phyloP scores from a whole-genome alignment of 2,888 invertebrate species.

The Gerosis bhagava region DNA sequence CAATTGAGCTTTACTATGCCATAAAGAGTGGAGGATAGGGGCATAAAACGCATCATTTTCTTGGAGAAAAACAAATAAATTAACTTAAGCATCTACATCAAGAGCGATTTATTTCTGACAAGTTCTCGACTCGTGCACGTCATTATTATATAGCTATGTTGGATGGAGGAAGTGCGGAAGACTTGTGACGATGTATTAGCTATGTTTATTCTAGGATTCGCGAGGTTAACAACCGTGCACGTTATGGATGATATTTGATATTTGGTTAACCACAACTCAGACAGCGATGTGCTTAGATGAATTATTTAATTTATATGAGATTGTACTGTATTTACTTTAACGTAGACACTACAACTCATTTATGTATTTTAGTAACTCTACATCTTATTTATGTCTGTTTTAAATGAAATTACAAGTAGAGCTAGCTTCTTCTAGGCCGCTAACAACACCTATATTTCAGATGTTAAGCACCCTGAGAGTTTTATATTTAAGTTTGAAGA shows the following conservation, averaged over 20 bases:
- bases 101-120: slow-evolving; percentile 51
- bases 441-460: too few species aligned
- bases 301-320: slow-evolving; percentile 18
- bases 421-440: too few species aligned
- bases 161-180: slow-evolving; percentile 37
- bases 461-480: too few species aligned
- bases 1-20: slow-evolving; percentile 36
- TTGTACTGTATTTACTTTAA: not conserved
- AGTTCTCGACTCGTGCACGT: slow-evolving; percentile 51
- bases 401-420: too few species aligned
- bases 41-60: slow-evolving; percentile 58
- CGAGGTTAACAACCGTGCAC: slow-evolving; percentile 37
- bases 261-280: slow-evolving; percentile 22
- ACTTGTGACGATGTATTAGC: slow-evolving; percentile 35
- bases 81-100: slow-evolving; percentile 54
- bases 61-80: slow-evolving; percentile 68
- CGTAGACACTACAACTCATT: not conserved
- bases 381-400: too few species aligned
- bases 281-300: slow-evolving; percentile 19
- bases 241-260: slow-evolving; percentile 22
- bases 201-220: slow-evolving; percentile 42
- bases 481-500: too few species aligned
- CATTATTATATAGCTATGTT: slow-evolving; percentile 50
- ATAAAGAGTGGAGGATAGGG: slow-evolving; percentile 47
- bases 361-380: not conserved